These are phyloP conservation scores for Lamellibrachia columna DNA, from an alignment of 2,888 invertebrate genomes.

Conservation along the genomic window DNA sequence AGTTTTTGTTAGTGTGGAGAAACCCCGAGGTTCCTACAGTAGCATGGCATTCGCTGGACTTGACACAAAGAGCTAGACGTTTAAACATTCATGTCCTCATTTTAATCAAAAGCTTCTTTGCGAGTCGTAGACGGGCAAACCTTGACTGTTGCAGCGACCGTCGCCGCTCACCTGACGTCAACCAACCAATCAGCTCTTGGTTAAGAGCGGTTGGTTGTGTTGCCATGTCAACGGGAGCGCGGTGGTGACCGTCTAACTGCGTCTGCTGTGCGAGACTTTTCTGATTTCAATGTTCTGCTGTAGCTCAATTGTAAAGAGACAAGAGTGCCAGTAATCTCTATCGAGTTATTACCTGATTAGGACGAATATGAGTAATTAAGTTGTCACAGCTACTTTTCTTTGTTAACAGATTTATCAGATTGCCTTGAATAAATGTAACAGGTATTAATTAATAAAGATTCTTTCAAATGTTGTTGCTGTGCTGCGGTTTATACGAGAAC, in stretches of 20 bases:
- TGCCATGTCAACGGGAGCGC: background rate
- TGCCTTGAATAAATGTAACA: constrained; percentile 16
- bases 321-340: background rate
- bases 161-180: background rate
- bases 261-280: background rate
- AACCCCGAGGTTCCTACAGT: background rate
- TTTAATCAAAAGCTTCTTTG: background rate
- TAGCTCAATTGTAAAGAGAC: background rate
- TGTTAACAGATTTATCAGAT: constrained; percentile 5
- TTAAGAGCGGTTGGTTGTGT: background rate
- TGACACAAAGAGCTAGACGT: background rate
- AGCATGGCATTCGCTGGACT: background rate
- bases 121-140: background rate
- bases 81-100: background rate
- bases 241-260: background rate
- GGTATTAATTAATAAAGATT: constrained; percentile 12
- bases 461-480: background rate
- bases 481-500: background rate
- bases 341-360: background rate
- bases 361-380: constrained; percentile 10
- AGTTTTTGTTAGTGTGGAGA: background rate
- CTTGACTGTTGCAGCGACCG: background rate
- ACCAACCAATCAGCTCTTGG: background rate
- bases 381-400: constrained; percentile 6
- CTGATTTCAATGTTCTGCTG: background rate